A percentile compares a stretch with the other conserved stretches of the same genome.
These are phyloP conservation scores for Temnothorax rugatulus DNA, from an alignment of 2,888 invertebrate species.

Conservation along the genomic window DNA sequence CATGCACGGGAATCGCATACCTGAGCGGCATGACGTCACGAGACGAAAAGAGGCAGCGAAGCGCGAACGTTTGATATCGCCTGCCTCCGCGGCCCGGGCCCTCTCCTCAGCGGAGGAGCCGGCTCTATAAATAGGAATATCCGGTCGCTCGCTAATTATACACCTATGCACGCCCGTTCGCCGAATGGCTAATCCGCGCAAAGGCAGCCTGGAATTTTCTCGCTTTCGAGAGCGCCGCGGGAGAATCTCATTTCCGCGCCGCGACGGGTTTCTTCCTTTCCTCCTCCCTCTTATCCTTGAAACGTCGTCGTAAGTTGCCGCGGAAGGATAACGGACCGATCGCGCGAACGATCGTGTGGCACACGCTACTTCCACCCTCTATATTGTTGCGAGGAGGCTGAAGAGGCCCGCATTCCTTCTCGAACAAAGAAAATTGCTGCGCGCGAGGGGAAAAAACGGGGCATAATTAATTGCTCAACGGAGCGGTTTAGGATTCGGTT, in stretches of 20 bases:
- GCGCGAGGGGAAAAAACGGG: background rate
- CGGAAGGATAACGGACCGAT: conserved; percentile 26
- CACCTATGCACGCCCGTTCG: conserved; percentile 71
- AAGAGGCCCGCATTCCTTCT: background rate
- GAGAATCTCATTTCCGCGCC: conserved; percentile 32
- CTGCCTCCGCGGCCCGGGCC: conserved; percentile 65
- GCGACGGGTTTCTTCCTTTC: background rate
- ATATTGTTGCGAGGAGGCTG: conserved; percentile 7
- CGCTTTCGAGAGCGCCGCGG: conserved; percentile 16
- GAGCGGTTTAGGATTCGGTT: conserved; percentile 16
- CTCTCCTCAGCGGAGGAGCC: conserved; percentile 68
- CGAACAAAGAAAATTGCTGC: conserved; percentile 6
- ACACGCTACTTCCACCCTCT: background rate
- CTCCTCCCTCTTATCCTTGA: conserved; percentile 41
- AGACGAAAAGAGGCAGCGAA: conserved; percentile 59
- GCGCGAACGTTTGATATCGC: conserved; percentile 64
- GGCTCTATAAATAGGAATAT: conserved; percentile 77
- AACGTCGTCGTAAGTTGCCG: conserved; percentile 13
- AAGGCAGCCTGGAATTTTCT: conserved; percentile 17
- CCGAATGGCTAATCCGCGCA: conserved; percentile 59
- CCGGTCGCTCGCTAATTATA: conserved; percentile 85
- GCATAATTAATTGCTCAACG: conserved; percentile 29
- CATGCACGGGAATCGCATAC: conserved; percentile 67
- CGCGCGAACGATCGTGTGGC: background rate
- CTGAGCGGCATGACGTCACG: conserved; percentile 71